Evolutionary conservation across 2,888 invertebrate species (phyloP), one percentile per base, ranked within the genome.

Genomic region (Steinernema hermaphroditum): DNA sequence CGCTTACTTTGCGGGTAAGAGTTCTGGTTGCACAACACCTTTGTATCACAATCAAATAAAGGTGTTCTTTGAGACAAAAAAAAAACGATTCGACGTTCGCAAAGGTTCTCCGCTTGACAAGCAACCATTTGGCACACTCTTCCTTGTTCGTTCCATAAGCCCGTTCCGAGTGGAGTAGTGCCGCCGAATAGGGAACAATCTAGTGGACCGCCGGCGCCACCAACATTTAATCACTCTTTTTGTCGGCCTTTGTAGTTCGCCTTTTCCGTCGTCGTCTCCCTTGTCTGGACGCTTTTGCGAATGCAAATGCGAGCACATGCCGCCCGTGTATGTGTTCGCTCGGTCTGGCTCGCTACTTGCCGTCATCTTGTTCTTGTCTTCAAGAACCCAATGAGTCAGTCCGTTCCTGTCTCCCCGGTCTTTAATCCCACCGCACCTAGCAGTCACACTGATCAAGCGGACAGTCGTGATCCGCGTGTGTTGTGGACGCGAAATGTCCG

Each of bases 151-250:
- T 37, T 37, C 37, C 37, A 37, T 37, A 37, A 37, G 4, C n/a
- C n/a, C n/a, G n/a, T 8, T 37, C 37, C 37, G 37, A 8, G 6
- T 12, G 37, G 37, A 4, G 37, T 4, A 37, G 37, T 37, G 37
- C 37, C 37, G 37, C 12, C 12, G 22, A 46, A 46, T 19, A 19
- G 46, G 22, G 50, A 50, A 50, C 50, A 50, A 50, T 50, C 50
- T 22, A 22, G 22, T 22, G 37, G 37, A 37, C 37, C 37, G 37
- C 37, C 22, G 50, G 12, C 12, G 50, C 24, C 50, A 19, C 50
- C 62, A 62, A 29, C 62, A 62, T 62, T 62, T 62, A 62, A 62
- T 62, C 62, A 62, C 62, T 32, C 62, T 62, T 62, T 62, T 22
- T 62, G 62, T 34, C 62, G 34, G 6, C 29, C 29, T 32, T 62